A percentile compares a stretch with the other conserved stretches of the same genome.
phyloP scores from a whole-genome alignment of 1,140 invertebrate genomes.

The Camponotus vicinus region DNA sequence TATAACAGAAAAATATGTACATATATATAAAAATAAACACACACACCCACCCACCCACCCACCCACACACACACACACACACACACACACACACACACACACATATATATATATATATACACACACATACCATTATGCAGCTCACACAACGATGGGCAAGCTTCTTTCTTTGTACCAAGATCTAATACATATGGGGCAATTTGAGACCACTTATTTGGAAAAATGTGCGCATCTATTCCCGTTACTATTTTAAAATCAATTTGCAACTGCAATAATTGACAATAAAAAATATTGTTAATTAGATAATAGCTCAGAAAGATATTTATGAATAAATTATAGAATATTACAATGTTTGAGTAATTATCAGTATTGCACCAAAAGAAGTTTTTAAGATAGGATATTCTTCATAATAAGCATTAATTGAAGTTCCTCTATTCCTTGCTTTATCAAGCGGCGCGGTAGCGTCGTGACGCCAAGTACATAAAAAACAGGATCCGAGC shows the following conservation, averaged over 20 bases:
- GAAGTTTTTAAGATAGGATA: conserved; percentile 26
- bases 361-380: background rate
- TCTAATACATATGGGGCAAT: conserved; percentile 3
- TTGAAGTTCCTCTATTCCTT: background rate
- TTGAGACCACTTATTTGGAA: background rate
- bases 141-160: background rate
- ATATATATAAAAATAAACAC: no score
- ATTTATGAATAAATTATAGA: background rate
- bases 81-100: no score
- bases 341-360: background rate
- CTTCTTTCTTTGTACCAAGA: background rate
- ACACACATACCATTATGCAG: background rate
- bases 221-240: background rate
- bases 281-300: background rate
- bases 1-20: no score
- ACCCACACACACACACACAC: no score
- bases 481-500: no score
- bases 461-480: no score
- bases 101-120: background rate
- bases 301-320: background rate
- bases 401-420: background rate
- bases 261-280: conserved; percentile 17
- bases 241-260: background rate
- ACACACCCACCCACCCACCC: no score
- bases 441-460: no score